Evolutionary conservation across 2,888 invertebrate species (phyloP).

Genomic region (Rhaphigaster nebulosa): DNA sequence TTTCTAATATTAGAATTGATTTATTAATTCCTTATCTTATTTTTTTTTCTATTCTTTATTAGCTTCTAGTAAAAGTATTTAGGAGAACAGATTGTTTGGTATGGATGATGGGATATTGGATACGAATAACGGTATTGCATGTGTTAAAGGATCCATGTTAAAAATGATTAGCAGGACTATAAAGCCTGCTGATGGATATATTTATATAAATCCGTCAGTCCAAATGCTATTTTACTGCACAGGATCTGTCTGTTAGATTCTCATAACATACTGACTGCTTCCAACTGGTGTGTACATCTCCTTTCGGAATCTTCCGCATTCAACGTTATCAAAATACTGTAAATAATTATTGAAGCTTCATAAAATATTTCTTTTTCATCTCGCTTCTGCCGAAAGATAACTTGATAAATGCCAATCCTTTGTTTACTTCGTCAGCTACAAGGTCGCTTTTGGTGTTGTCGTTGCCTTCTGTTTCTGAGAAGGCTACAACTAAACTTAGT

Average conservation of each 20-base stretch:
- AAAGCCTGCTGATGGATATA: not conserved
- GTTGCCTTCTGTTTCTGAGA: too few species aligned
- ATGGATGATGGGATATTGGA: not conserved
- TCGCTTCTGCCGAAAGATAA: too few species aligned
- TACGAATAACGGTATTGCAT: not conserved
- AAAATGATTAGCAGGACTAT: not conserved
- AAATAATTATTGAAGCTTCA: not conserved
- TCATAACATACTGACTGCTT: not conserved
- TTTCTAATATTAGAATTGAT: too few species aligned
- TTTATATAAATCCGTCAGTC: not conserved
- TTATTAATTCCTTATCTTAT: too few species aligned
- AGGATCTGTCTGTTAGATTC: not conserved
- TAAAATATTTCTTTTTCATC: not conserved
- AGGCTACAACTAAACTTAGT: too few species aligned
- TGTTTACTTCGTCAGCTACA: too few species aligned
- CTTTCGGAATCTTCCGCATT: not conserved
- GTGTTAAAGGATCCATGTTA: not conserved
- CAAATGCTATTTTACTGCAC: not conserved
- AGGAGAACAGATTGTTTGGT: not conserved
- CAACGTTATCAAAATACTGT: not conserved
- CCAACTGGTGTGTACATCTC: not conserved
- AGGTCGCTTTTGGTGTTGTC: too few species aligned
- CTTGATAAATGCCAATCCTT: too few species aligned
- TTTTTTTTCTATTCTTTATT: not conserved
- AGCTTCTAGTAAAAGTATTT: not conserved